Evolutionary conservation across 37 sponge, comb jelly and placozoan genomes (phyloP), one percentile per base, ranked within the genome.

Genomic region (Aplysina aerophoba): DNA sequence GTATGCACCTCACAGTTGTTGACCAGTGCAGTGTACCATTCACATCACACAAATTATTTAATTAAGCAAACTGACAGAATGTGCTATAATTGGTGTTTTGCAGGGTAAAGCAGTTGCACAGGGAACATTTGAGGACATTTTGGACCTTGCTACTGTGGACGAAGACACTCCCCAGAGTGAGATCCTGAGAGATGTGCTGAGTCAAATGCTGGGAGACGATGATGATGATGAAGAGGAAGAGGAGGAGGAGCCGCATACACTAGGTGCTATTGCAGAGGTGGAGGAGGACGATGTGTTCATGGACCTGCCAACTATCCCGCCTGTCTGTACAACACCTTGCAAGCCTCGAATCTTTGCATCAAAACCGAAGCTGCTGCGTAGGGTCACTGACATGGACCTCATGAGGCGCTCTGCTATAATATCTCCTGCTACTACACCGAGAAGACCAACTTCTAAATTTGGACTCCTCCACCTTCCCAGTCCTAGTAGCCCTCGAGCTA

Each of bases 61-160:
- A n/a, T n/a, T n/a, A n/a, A n/a, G n/a, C n/a, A n/a, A n/a, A n/a
- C n/a, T n/a, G n/a, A n/a, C n/a, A n/a, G n/a, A n/a, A n/a, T n/a
- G n/a, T n/a, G n/a, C n/a, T n/a, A n/a, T n/a, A n/a, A n/a, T n/a
- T n/a, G n/a, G n/a, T n/a, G n/a, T n/a, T n/a, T n/a, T 53, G 21
- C 40, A 75, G 78, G 78, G 78, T 24, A 75, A 36, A 50, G 44
- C 24, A n/a, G n/a, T 75, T 37, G 54, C 78, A 53, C 54, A 40
- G 24, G 78, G 78, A 44, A 41, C 21, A 4, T 75, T 75, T 50
- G 44, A 53, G 17, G 50, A 75, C 17, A 75, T 75, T 24, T 0
- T 40, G 78, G 54, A 75, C 1, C 33, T 75, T 14, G 78, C 78
- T 36, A 36, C 33, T 4, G 14, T n/a, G 16, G 53, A 75, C 13